Evolutionary conservation across 2,797 vertebrate genomes (phyloP).

Genomic region (Poecilia gillii): DNA sequence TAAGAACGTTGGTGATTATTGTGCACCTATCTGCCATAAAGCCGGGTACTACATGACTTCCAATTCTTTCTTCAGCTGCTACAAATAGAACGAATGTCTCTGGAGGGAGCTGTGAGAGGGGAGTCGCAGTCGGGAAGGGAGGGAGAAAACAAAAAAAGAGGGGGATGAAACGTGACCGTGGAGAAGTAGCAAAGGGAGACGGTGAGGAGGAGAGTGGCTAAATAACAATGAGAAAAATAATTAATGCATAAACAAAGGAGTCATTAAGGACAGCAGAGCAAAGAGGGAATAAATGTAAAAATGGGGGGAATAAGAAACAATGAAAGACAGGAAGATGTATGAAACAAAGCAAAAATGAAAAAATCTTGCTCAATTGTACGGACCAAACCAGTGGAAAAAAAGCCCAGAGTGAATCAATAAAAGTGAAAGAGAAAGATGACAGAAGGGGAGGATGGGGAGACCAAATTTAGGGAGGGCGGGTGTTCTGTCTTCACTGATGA

Average conservation of each 20-base stretch:
- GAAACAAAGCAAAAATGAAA: neutral
- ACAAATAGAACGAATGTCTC: conserved; percentile 71
- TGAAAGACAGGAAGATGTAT: neutral
- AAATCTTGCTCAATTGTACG: conserved; percentile 10
- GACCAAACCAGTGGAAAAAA: conserved; percentile 15
- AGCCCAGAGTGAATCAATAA: conserved; percentile 41
- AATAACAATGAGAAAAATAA: conserved; percentile 45
- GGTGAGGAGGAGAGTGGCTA: conserved; percentile 10
- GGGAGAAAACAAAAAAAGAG: neutral
- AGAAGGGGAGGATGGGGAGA: conserved; percentile 17
- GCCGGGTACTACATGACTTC: conserved; percentile 63
- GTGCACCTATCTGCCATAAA: conserved; percentile 46
- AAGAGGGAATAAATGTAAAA: neutral
- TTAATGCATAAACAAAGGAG: conserved; percentile 42
- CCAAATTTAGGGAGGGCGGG: conserved; percentile 14
- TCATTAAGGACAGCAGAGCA: neutral
- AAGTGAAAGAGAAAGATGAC: conserved; percentile 53
- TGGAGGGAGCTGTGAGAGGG: conserved; percentile 49
- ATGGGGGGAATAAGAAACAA: conserved; percentile 1
- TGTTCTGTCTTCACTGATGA: conserved; percentile 10
- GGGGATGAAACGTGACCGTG: conserved; percentile 28
- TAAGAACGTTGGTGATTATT: conserved; percentile 24
- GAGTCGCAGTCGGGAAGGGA: conserved; percentile 37
- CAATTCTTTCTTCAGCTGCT: conserved; percentile 60
- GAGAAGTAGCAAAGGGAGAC: conserved; percentile 36